Percentiles rank a stretch among this genome's conserved stretches.
Conservation (phyloP, 1,140 invertebrate species). For the Bombus sibiricus region DNA sequence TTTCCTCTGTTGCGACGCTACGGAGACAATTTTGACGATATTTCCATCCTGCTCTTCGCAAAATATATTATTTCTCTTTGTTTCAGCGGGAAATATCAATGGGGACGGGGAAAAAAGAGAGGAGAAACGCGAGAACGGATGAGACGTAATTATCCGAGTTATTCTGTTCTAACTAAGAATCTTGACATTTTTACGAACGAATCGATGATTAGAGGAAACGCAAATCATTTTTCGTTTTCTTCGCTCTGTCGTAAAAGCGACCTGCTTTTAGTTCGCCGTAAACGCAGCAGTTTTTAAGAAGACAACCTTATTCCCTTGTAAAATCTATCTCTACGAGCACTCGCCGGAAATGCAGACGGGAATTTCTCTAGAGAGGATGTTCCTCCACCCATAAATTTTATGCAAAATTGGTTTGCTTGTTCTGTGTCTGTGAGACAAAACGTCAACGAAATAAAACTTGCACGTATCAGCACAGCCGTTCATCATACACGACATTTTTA, state of each 20-base stretch:
- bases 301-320: slow-evolving; percentile 26
- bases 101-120: too few relatives aligned
- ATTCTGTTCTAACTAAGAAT: neutral
- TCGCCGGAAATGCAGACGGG: neutral
- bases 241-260: neutral
- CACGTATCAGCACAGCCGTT: slow-evolving; percentile 24
- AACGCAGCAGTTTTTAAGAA: slow-evolving; percentile 26
- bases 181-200: neutral
- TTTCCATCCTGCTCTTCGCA: neutral
- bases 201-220: neutral
- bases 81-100: neutral
- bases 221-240: neutral
- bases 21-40: neutral
- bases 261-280: neutral
- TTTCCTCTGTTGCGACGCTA: neutral
- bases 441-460: slow-evolving; percentile 41
- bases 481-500: slow-evolving; percentile 25
- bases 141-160: neutral
- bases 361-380: slow-evolving; percentile 43
- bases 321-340: slow-evolving; percentile 30
- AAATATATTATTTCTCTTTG: neutral
- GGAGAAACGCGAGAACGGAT: neutral
- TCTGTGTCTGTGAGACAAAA: neutral
- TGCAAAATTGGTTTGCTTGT: slow-evolving; percentile 43
- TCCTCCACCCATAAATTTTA: slow-evolving; percentile 33